Evolutionary conservation across 2,888 invertebrate genomes (phyloP), one percentile per base, ranked within the genome.

Genomic region (Sesia apiformis): DNA sequence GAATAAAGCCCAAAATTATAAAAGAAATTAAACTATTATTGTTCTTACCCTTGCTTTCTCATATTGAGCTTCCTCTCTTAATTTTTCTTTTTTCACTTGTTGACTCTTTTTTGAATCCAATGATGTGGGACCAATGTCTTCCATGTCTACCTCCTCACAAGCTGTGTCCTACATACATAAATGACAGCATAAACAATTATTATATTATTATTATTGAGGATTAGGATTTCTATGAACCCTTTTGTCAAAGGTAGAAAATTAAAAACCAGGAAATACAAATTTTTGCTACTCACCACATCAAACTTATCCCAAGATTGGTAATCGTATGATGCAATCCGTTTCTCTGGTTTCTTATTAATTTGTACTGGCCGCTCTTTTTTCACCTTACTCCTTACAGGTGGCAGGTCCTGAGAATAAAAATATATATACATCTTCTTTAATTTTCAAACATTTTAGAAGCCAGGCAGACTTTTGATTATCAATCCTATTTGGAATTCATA

Each of bases 301-400:
- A 93, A 95, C 67, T 93, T 93, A 42, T 95, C 94, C 95, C 95
- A 96, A 52, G 93, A 89, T 41, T 85, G 65, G 78, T 95, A 95
- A 79, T 95, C 94, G 54, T 84, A 90, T 0, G 92, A 81, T 55
- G 86, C 79, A 43, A 94, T 93, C 62, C 91, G 84, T 62, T 90
- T 89, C 41, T 78, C 80, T 0, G 66, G 64, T 53, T 71, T 74
- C 60, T 83, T 84, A 55, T 68, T 70, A 0, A 64, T 70, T 43
- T 71, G 68, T 3, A 79, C 63, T 5, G 80, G 77, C n/a, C 75
- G 81, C 52, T 85, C 85, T 60, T 81, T 84, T 60, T 79, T 88
- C 54, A 69, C 74, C 62, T 90, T 90, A 62, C 84, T 90, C 64
- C 92, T 81, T 23, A 92, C 81, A 40, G 91, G 91, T 6, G 91